These are phyloP conservation scores for Oostethus manadensis DNA, from an alignment of 2,113 vertebrate species.

Conservation along the genomic window DNA sequence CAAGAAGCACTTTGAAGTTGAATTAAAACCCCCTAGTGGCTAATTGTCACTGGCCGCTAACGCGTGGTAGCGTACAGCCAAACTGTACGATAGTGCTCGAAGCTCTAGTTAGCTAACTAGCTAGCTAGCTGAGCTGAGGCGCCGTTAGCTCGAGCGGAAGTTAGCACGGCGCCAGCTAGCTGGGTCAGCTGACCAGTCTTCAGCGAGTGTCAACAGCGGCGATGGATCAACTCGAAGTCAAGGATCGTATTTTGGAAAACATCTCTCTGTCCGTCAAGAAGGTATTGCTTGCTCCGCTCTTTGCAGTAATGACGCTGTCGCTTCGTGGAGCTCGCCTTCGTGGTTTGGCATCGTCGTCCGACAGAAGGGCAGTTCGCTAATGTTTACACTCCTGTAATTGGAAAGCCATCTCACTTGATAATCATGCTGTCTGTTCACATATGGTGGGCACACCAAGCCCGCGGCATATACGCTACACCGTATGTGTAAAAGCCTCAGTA, in stretches of 20 bases:
- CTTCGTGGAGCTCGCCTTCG: not conserved
- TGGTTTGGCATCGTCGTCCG: slow-evolving; percentile 13
- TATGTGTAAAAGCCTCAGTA: not conserved
- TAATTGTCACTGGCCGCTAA: too few relatives aligned
- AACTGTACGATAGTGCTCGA: too few relatives aligned
- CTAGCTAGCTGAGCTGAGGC: slow-evolving; percentile 23
- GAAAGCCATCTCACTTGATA: not conserved
- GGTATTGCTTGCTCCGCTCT: slow-evolving; percentile 65
- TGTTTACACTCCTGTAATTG: not conserved
- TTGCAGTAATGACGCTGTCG: not conserved
- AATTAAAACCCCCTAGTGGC: not conserved
- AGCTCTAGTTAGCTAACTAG: too few relatives aligned
- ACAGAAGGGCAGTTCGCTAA: not conserved
- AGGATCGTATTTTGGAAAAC: slow-evolving; percentile 95
- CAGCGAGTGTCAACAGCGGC: slow-evolving; percentile 42
- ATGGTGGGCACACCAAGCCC: slow-evolving; percentile 7
- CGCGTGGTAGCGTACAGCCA: too few relatives aligned
- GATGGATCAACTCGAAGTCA: slow-evolving; percentile 93
- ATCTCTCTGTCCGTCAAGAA: slow-evolving; percentile 93
- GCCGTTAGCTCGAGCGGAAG: slow-evolving; percentile 52
- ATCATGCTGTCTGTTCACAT: not conserved
- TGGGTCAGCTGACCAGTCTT: slow-evolving; percentile 67
- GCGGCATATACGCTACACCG: slow-evolving; percentile 34
- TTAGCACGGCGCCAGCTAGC: not conserved
- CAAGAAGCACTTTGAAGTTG: not conserved